These are phyloP conservation scores for Eupithecia subfuscata DNA, from an alignment of 2,888 invertebrate species.

Conservation along the genomic window DNA sequence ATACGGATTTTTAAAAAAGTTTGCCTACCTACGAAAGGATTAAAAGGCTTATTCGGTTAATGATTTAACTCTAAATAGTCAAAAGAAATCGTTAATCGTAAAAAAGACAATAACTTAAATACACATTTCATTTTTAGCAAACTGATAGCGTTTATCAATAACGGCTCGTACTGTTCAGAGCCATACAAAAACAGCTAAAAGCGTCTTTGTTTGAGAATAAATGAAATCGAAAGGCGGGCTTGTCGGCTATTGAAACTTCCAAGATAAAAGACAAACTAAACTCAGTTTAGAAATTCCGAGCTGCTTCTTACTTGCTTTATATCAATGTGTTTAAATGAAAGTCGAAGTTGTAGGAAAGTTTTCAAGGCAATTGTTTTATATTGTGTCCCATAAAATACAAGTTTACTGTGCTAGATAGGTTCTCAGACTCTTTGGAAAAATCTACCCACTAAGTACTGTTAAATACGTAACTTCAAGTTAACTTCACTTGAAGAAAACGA, in stretches of 20 bases:
- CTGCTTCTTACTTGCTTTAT: constrained; percentile 42
- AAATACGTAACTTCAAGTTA: neutral
- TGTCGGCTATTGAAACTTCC: constrained; percentile 46
- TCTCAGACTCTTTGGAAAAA: neutral
- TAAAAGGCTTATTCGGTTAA: neutral
- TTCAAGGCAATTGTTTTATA: neutral
- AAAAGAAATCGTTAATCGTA: neutral
- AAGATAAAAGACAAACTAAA: constrained; percentile 48
- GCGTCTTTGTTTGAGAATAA: constrained; percentile 39
- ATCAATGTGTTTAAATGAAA: constrained; percentile 41
- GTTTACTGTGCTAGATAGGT: neutral
- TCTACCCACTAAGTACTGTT: neutral
- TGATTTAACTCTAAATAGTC: neutral
- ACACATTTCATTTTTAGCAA: neutral
- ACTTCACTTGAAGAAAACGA: too few relatives aligned
- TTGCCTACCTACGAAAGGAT: neutral
- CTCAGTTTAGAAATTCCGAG: constrained; percentile 44
- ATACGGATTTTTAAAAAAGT: too few relatives aligned
- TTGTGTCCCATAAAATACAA: constrained; percentile 6
- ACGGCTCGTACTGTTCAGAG: neutral
- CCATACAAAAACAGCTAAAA: constrained; percentile 30
- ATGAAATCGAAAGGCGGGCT: constrained; percentile 45
- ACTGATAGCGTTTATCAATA: constrained; percentile 7
- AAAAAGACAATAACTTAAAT: neutral
- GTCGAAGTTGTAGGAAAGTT: constrained; percentile 23